Conservation (phyloP, 2,113 vertebrate genomes). For the Trichomycterus rosablanca region DNA sequence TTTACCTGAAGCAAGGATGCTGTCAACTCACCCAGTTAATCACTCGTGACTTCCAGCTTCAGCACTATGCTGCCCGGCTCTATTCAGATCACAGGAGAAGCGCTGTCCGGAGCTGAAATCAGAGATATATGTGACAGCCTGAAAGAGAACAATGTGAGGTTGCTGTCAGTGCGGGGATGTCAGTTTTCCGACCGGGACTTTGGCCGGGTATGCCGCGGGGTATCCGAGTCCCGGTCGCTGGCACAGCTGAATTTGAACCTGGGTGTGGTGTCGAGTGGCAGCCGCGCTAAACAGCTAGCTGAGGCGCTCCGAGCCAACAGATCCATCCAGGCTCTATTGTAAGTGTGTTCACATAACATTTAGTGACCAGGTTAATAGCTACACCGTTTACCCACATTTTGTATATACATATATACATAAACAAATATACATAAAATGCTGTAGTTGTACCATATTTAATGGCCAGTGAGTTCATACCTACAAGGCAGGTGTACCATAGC, state of each 20-base stretch:
- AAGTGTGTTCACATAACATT: conserved; percentile 65
- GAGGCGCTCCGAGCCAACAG: conserved; percentile 85
- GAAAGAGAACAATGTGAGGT: conserved; percentile 82
- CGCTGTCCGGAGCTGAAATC: conserved; percentile 84
- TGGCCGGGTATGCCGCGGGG: conserved; percentile 82
- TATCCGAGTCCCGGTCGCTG: conserved; percentile 79
- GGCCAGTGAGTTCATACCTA: too few relatives aligned
- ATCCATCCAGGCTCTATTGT: conserved; percentile 93
- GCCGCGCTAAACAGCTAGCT: conserved; percentile 81
- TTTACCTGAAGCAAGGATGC: conserved; percentile 3
- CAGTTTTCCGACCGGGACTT: conserved; percentile 91
- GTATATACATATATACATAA: too few relatives aligned
- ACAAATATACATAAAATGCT: too few relatives aligned
- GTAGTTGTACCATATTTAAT: too few relatives aligned
- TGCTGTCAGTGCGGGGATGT: conserved; percentile 88
- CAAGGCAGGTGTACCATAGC: too few relatives aligned
- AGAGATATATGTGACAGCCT: conserved; percentile 90
- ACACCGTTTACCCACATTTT: too few relatives aligned
- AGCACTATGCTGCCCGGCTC: conserved; percentile 83
- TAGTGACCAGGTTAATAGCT: too few relatives aligned
- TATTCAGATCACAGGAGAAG: conserved; percentile 92
- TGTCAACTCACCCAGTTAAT: background rate
- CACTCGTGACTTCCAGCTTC: conserved; percentile 5
- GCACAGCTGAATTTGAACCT: conserved; percentile 94
- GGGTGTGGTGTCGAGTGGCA: conserved; percentile 82